Evolutionary conservation across 2,888 invertebrate genomes (phyloP).

Genomic region (Microchrysa polita): DNA sequence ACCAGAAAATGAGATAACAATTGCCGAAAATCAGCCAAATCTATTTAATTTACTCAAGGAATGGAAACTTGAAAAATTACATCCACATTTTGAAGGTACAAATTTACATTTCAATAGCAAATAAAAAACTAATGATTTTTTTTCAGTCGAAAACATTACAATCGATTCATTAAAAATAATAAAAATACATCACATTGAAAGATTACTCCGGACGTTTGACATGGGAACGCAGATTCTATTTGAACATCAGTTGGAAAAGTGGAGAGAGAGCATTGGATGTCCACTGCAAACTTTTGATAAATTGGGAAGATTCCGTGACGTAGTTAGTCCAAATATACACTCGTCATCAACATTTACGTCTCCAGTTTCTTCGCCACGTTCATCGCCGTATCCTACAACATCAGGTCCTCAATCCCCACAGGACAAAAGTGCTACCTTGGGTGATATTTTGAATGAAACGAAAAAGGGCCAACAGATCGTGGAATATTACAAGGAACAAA

Average conservation of each 20-base stretch:
- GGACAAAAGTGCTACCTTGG: not conserved
- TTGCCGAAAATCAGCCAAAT: too few species aligned
- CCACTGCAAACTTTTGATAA: slow-evolving; percentile 5
- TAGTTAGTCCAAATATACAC: too few species aligned
- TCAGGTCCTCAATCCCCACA: slow-evolving; percentile 3
- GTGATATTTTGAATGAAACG: too few species aligned
- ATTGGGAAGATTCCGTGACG: not conserved
- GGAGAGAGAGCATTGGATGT: slow-evolving; percentile 47
- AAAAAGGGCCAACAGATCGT: slow-evolving; percentile 4
- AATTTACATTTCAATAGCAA: too few species aligned
- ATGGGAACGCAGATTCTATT: slow-evolving; percentile 53
- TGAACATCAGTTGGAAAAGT: slow-evolving; percentile 53
- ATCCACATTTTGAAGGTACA: too few species aligned
- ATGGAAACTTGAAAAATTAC: too few species aligned
- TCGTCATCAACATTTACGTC: not conserved
- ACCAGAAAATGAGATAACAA: too few species aligned
- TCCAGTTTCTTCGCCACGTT: slow-evolving; percentile 4
- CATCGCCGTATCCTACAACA: slow-evolving; percentile 11
- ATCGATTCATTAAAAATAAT: slow-evolving; percentile 45
- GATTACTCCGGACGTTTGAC: slow-evolving; percentile 50
- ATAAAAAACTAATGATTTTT: too few species aligned
- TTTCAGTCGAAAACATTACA: slow-evolving; percentile 35
- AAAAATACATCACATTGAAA: slow-evolving; percentile 52
- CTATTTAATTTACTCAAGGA: too few species aligned
- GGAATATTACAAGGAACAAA: slow-evolving; percentile 5